Evolutionary conservation across 2,888 invertebrate species (phyloP).

Genomic region (Andrena trimmerana): DNA sequence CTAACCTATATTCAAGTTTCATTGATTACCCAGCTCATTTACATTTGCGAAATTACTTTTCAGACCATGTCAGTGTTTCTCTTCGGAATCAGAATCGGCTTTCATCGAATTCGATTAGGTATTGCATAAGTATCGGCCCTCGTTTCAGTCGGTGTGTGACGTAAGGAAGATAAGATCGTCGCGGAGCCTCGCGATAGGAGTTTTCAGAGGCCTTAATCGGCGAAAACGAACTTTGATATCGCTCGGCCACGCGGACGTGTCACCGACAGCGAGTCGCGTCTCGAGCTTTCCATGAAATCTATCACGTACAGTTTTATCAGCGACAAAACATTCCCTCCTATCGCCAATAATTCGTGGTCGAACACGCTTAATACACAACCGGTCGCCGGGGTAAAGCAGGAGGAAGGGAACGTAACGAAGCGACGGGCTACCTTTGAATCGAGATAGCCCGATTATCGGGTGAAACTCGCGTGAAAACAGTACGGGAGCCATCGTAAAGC

Average conservation of each 20-base stretch:
- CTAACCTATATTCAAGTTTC: too few species aligned
- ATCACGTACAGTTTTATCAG: conserved; percentile 51
- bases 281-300: conserved; percentile 45
- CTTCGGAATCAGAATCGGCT: neutral
- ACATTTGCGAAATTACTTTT: too few species aligned
- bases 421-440: conserved; percentile 49
- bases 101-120: neutral
- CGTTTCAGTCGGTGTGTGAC: neutral
- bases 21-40: too few species aligned
- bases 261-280: conserved; percentile 1
- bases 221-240: conserved; percentile 40
- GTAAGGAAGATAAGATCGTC: neutral
- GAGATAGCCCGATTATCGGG: conserved; percentile 64
- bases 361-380: conserved; percentile 36
- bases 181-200: neutral
- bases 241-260: conserved; percentile 9
- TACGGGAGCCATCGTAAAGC: conserved; percentile 54
- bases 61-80: neutral
- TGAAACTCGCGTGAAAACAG: conserved; percentile 50
- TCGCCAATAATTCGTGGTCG: conserved; percentile 49
- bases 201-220: conserved; percentile 25
- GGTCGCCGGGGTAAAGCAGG: neutral
- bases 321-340: conserved; percentile 46
- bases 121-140: neutral
- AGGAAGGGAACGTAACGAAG: conserved; percentile 7